Conservation (phyloP, 2,888 invertebrate species). For the Oxycera nigricornis region DNA sequence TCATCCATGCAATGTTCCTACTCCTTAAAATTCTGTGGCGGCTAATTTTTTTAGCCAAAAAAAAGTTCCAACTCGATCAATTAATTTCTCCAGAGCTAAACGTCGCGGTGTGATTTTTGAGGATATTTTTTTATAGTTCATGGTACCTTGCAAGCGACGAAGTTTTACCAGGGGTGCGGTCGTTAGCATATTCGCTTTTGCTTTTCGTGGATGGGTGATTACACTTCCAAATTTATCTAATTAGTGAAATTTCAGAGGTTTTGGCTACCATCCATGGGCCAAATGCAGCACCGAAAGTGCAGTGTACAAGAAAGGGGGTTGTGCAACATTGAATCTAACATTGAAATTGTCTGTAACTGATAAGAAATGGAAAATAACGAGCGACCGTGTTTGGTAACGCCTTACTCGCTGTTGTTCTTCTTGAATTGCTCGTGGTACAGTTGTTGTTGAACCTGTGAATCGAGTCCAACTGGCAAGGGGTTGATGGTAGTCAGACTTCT, state of each 20-base stretch:
- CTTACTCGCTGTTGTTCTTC: not conserved
- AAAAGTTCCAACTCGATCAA: not conserved
- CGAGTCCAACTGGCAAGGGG: not conserved
- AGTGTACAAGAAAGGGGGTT: conserved; percentile 35
- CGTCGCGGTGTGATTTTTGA: not conserved
- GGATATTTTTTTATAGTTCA: not conserved
- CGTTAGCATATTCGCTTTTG: not conserved
- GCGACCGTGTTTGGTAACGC: conserved; percentile 20
- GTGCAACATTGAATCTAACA: conserved; percentile 39
- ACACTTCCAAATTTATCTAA: conserved; percentile 2
- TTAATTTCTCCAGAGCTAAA: not conserved
- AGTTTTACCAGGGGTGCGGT: not conserved
- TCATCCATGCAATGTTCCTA: too few species aligned
- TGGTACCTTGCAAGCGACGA: not conserved
- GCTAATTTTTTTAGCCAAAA: too few species aligned
- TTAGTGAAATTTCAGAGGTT: conserved; percentile 1
- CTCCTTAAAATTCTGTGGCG: too few species aligned
- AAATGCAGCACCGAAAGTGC: not conserved
- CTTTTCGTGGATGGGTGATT: not conserved
- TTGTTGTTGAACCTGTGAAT: not conserved
- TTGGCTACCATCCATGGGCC: not conserved
- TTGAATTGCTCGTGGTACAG: not conserved
- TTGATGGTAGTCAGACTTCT: not conserved
- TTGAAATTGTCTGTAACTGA: conserved; percentile 45
- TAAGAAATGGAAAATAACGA: conserved; percentile 42